Evolutionary conservation across 2,113 vertebrate species (phyloP), one percentile per base, ranked within the genome.

Genomic region (Platichthys stellatus): DNA sequence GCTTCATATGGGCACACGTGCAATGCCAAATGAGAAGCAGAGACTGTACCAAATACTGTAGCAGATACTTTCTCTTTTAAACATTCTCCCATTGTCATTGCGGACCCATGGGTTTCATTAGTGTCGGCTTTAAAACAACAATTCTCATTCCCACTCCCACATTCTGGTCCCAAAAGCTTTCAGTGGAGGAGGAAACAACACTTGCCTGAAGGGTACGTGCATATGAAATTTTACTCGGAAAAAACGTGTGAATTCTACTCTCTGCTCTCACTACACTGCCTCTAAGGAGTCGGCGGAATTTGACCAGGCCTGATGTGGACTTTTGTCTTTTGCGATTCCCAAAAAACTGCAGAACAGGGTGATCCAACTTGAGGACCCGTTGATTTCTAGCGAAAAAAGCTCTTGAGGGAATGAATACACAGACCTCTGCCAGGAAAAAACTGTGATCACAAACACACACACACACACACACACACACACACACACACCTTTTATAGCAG

Each of bases 71-170:
- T 64, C 66, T 74, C 87, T 86, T 45, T 89, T 80, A 89, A 84
- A 90, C 79, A 80, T 85, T 73, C 56, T 88, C 56, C 72, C 62
- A 69, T 90, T 90, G 89, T 93, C 86, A 84, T 85, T 11, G 20
- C 20, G 35, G 61, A 65, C 92, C 90, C 90, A 78, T 86, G 92
- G 90, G 92, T 83, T 93, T 93, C 87, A 92, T 92, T 91, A 92
- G 85, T 83, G 81, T 77, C 86, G 90, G 78, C 84, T 77, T 86
- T 88, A 90, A 90, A 81, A 88, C 86, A 90, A 89, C 83, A 90
- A 79, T 74, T 80, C 77, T 81, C 72, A 80, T 90, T 74, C 79
- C 88, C 75, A 84, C 87, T 85, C 90, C 88, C 87, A 86, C 92
- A 72, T 81, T 78, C 59, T 12, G 67, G 62, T 90, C 86, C 86